These are phyloP conservation scores for Oncorhynchus mykiss DNA, from an alignment of 2,113 vertebrate species.

Conservation along the genomic window DNA sequence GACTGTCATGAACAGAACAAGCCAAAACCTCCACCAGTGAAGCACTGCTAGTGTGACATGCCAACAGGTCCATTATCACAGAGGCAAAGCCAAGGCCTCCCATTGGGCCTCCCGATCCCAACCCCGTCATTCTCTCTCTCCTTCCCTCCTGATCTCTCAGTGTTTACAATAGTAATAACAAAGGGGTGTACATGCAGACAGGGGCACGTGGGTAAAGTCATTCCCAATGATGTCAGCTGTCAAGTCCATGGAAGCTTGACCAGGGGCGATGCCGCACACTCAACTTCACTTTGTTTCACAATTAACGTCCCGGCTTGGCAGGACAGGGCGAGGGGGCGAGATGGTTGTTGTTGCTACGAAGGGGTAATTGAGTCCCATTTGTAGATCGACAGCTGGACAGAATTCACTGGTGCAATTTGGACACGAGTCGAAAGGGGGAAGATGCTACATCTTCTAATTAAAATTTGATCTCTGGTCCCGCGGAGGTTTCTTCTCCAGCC, in stretches of 20 bases:
- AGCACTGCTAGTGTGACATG: constrained; percentile 10
- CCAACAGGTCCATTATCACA: constrained; percentile 45
- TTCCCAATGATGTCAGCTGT: constrained; percentile 42
- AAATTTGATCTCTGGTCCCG: constrained; percentile 70
- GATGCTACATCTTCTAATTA: constrained; percentile 74
- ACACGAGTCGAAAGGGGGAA: constrained; percentile 52
- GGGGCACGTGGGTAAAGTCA: constrained; percentile 6
- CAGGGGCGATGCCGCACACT: constrained; percentile 25
- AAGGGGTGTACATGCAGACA: not conserved
- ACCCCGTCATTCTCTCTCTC: not conserved
- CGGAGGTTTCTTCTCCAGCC: constrained; percentile 36
- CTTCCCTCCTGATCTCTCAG: not conserved
- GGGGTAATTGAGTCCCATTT: constrained; percentile 65
- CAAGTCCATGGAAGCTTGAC: constrained; percentile 30
- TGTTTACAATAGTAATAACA: constrained; percentile 16
- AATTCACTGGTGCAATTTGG: constrained; percentile 72
- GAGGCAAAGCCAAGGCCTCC: constrained; percentile 6
- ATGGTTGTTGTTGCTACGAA: constrained; percentile 25
- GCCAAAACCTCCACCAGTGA: not conserved
- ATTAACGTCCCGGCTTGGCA: constrained; percentile 27
- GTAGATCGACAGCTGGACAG: constrained; percentile 71
- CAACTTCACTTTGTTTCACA: constrained; percentile 52
- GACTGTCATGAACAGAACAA: not conserved
- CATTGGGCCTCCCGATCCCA: not conserved
- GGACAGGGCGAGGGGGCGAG: constrained; percentile 10